phyloP scores from a whole-genome alignment of 2,113 vertebrate genomes.

The Sterrhoptilus dennistouni region DNA sequence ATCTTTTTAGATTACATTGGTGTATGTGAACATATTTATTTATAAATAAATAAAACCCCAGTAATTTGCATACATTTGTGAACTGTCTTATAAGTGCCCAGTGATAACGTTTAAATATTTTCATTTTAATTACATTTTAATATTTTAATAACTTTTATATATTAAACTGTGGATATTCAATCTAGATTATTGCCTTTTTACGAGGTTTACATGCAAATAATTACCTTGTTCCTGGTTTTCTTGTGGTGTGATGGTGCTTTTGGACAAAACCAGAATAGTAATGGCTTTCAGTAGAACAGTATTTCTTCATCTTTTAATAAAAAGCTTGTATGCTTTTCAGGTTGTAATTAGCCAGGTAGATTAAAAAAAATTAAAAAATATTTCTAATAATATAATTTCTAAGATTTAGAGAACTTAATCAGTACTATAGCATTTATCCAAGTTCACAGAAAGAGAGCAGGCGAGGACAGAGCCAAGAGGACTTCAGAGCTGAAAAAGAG shows the following conservation, averaged over 20 bases:
- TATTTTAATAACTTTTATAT: conserved; percentile 2
- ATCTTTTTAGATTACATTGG: not conserved
- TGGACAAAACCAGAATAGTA: not conserved
- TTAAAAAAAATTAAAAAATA: not conserved
- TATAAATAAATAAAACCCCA: conserved; percentile 5
- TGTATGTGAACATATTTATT: not conserved
- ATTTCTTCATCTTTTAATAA: not conserved
- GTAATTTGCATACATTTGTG: not conserved
- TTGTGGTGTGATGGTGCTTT: not conserved
- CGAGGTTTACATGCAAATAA: not conserved
- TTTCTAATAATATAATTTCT: not conserved
- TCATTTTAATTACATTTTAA: not conserved
- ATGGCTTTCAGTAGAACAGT: not conserved
- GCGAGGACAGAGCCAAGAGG: not conserved
- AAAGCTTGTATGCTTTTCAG: not conserved
- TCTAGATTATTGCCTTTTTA: not conserved
- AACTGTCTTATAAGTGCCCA: not conserved
- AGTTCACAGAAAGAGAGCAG: not conserved
- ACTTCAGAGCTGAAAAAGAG: not conserved
- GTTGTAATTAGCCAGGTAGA: not conserved
- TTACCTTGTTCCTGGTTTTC: not conserved
- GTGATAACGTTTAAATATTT: not conserved
- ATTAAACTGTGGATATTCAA: not conserved
- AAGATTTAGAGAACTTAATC: not conserved
- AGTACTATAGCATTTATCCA: not conserved